Conservation (phyloP, 2,888 invertebrate genomes). For the Eucera pruinosa region DNA sequence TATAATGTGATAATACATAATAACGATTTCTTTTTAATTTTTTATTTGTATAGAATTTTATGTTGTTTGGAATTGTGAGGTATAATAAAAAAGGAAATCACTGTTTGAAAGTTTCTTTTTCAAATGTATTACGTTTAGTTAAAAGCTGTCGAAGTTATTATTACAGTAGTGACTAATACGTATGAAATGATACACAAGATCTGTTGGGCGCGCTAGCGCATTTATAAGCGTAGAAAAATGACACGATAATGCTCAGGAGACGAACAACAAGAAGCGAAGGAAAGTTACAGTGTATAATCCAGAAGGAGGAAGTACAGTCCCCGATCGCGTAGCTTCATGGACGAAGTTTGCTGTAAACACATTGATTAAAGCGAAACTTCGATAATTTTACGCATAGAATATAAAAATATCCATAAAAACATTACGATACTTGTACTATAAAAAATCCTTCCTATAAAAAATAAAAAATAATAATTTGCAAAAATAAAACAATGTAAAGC, state of each 20-base stretch:
- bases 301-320: conserved; percentile 36
- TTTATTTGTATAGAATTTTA: too few species aligned
- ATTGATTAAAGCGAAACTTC: conserved; percentile 13
- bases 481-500: not conserved
- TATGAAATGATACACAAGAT: conserved; percentile 26
- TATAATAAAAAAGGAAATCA: too few species aligned
- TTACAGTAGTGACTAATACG: conserved; percentile 32
- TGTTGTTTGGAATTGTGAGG: too few species aligned
- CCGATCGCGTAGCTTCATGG: conserved; percentile 12
- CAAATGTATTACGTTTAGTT: conserved; percentile 8
- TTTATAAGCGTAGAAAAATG: conserved; percentile 40
- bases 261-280: conserved; percentile 57
- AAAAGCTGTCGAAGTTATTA: conserved; percentile 27
- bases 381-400: conserved; percentile 5
- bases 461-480: not conserved
- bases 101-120: too few species aligned
- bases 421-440: not conserved
- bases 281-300: conserved; percentile 59
- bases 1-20: not conserved
- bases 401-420: not conserved
- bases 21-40: not conserved
- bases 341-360: conserved; percentile 31
- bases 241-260: conserved; percentile 55
- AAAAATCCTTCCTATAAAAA: not conserved
- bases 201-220: conserved; percentile 30